A percentile compares a stretch with the other conserved stretches of the same genome.
These are phyloP conservation scores for Disparrhopalites patrizii DNA, from an alignment of 2,888 invertebrate genomes.

Conservation along the genomic window DNA sequence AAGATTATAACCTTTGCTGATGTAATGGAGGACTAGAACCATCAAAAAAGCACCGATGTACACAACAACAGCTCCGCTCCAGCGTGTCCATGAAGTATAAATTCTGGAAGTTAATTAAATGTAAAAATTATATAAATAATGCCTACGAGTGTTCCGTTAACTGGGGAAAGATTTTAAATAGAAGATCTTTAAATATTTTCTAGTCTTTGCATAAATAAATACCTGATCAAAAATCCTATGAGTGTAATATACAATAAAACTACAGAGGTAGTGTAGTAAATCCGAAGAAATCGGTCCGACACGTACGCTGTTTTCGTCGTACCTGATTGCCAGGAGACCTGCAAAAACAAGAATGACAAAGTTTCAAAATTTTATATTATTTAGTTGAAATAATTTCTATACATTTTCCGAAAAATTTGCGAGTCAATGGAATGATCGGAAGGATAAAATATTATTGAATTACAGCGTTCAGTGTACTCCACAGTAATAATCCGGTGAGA, in stretches of 20 bases:
- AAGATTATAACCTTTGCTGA: slow-evolving; percentile 18
- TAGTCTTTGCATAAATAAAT: not conserved
- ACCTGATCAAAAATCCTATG: slow-evolving; percentile 14
- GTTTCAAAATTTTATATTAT: not conserved
- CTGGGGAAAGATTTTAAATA: not conserved
- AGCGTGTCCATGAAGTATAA: slow-evolving; percentile 2
- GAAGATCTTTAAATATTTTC: not conserved
- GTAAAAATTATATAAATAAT: not conserved
- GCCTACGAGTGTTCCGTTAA: not conserved
- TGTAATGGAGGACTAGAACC: slow-evolving; percentile 15
- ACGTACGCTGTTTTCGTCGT: not conserved
- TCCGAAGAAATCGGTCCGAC: slow-evolving; percentile 8
- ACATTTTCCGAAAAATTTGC: not conserved
- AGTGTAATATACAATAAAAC: slow-evolving; percentile 5
- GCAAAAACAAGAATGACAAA: not conserved
- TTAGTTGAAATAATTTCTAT: not conserved
- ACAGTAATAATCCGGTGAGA: slow-evolving; percentile 16
- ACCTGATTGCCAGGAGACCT: slow-evolving; percentile 3
- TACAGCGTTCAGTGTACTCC: slow-evolving; percentile 15
- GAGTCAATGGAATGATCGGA: not conserved
- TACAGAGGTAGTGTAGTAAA: slow-evolving; percentile 14
- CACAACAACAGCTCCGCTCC: not conserved
- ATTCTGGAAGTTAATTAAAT: not conserved
- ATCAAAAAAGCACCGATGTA: not conserved
- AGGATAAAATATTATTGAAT: not conserved